Evolutionary conservation across 2,797 vertebrate genomes (phyloP).

Genomic region (Ptychobarbus kaznakovi): DNA sequence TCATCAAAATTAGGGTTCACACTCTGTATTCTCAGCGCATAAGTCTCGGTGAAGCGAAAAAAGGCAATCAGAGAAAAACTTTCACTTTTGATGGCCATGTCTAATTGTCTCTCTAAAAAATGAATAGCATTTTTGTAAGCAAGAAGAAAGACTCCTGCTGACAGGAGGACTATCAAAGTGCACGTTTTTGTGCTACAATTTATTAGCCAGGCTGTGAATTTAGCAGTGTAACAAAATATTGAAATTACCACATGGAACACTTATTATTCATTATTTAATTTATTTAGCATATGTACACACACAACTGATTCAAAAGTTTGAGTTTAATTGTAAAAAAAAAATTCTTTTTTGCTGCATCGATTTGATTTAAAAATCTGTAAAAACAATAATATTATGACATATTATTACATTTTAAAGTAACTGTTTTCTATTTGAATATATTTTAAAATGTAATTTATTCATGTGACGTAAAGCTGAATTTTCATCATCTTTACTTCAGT

Average conservation of each 20-base stretch:
- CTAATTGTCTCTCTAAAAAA: conserved; percentile 78
- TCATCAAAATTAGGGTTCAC: conserved; percentile 68
- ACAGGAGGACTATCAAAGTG: conserved; percentile 74
- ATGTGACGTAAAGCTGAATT: background rate
- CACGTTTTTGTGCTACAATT: conserved; percentile 67
- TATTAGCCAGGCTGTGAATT: conserved; percentile 37
- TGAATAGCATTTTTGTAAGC: conserved; percentile 74
- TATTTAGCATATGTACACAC: background rate
- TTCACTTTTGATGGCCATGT: conserved; percentile 75
- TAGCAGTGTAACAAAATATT: background rate
- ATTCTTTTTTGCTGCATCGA: background rate
- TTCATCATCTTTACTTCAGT: background rate
- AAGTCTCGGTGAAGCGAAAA: conserved; percentile 70
- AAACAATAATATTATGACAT: background rate
- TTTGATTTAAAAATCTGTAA: background rate
- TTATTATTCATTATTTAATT: background rate
- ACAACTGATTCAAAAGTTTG: background rate
- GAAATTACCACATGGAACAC: background rate
- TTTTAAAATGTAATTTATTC: background rate
- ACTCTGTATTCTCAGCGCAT: conserved; percentile 66
- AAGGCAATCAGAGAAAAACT: conserved; percentile 65
- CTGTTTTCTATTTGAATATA: too few species aligned
- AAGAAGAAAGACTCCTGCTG: conserved; percentile 68
- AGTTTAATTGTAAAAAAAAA: background rate
- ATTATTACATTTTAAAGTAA: background rate